Conservation (phyloP, 2,113 vertebrate species). For the Trogon melanurus region DNA sequence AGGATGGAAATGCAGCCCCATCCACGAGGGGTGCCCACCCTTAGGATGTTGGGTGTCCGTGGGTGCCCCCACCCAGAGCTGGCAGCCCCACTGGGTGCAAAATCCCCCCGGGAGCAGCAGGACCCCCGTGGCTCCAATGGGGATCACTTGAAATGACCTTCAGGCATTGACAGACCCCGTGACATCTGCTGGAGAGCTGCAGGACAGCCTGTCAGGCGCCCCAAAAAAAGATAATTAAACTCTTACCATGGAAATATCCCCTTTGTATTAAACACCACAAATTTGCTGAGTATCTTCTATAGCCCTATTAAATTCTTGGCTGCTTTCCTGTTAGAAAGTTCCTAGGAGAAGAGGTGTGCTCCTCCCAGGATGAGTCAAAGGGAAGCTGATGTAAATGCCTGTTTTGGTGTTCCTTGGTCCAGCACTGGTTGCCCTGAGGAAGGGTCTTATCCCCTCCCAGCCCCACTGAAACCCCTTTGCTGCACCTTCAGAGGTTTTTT, state of each 20-base stretch:
- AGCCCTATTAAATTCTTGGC: not conserved
- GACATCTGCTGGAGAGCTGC: not conserved
- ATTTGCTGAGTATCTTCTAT: not conserved
- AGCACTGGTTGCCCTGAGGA: not conserved
- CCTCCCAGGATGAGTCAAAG: not conserved
- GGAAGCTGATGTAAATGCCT: accelerated
- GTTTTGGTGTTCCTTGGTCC: not conserved
- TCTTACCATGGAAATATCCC: not conserved
- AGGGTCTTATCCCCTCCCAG: not conserved
- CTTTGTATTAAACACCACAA: not conserved
- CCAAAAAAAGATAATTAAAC: not conserved
- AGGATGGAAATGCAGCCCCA: accelerated
- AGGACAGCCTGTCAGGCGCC: not conserved
- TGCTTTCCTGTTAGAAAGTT: not conserved
- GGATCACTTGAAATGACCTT: not conserved
- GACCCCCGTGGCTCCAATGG: accelerated
- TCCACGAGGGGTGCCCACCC: not conserved
- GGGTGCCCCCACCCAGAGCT: not conserved
- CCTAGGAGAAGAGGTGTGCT: not conserved
- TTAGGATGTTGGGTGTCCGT: accelerated
- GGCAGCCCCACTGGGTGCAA: not conserved
- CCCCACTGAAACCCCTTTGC: not conserved
- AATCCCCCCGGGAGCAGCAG: not conserved
- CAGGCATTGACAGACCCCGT: accelerated
- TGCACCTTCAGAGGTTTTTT: not conserved